A percentile compares a stretch with the other conserved stretches of the same genome.
phyloP scores from a whole-genome alignment of 1,140 invertebrate genomes.

The Ylistrum balloti region DNA sequence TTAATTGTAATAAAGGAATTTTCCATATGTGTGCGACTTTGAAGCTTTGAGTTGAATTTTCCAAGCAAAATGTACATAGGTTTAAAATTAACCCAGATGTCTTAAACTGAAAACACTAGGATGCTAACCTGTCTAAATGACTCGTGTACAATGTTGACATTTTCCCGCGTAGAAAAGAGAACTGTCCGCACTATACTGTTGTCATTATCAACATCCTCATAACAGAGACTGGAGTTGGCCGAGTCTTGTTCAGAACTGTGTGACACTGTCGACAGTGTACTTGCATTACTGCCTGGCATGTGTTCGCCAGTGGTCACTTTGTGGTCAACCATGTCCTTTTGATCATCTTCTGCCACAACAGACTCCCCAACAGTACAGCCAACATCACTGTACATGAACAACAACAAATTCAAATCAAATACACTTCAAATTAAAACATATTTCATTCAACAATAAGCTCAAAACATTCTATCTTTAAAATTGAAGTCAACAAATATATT shows the following conservation, averaged over 20 bases:
- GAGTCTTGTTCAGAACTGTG: slow-evolving; percentile 74
- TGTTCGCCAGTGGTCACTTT: slow-evolving; percentile 57
- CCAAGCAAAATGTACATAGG: too few relatives aligned
- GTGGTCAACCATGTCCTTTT: slow-evolving; percentile 62
- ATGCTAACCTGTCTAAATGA: slow-evolving; percentile 90
- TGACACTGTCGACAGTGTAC: slow-evolving; percentile 72
- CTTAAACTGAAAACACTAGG: background rate
- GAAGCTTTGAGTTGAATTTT: too few relatives aligned
- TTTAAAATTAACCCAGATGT: background rate
- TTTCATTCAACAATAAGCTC: too few relatives aligned
- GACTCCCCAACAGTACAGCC: slow-evolving; percentile 34
- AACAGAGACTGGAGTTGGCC: slow-evolving; percentile 79
- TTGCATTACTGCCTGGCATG: slow-evolving; percentile 74
- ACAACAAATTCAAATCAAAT: background rate
- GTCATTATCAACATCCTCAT: slow-evolving; percentile 81
- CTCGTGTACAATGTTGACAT: slow-evolving; percentile 97
- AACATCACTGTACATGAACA: background rate
- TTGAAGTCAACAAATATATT: too few relatives aligned
- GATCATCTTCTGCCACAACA: slow-evolving; percentile 45
- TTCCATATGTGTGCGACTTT: too few relatives aligned
- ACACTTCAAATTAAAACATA: too few relatives aligned
- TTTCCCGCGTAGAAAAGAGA: slow-evolving; percentile 93
- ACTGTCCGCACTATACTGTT: slow-evolving; percentile 91
- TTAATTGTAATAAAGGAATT: too few relatives aligned
- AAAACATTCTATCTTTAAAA: too few relatives aligned